Base-by-base conservation (phyloP, 2,113 vertebrate genomes). In the Toxotes chatareus region DNA sequence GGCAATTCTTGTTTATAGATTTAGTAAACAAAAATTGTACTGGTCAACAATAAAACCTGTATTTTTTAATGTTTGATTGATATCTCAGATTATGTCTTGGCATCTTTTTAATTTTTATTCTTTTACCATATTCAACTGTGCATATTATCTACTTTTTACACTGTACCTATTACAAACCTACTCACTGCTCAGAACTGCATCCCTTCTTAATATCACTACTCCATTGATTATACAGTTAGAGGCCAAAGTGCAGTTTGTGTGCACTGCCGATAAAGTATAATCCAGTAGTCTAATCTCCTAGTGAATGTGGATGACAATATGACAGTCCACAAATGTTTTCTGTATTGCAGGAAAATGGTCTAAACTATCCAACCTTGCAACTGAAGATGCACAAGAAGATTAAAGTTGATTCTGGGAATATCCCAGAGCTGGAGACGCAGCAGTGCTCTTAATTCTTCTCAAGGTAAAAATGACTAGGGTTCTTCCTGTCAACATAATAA, bases 321-420 rank as follows among this genome's bases (percentile, higher is more conserved):
- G 32, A 63, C 44, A 70, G 19, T 56, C 31, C 6, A 53, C 14
- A 8, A 56, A 56, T 8, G 23, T 56, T n/a, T 36, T n/a, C 46
- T 53, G 55, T 32, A 53, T n/a, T 72, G 27, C 49, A n/a, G 38
- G 12, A 23, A 64, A 67, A 44, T 27, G 1, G 44, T 47, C 46
- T 46, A 23, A 55, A 5, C 12, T 44, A 31, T 21, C 11, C 21
- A n/a, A 42, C 27, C 1, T 44, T 32, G 42, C 19, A 21, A 11
- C 65, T 71, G 36, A 72, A 77, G 19, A 31, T 42, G 27, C 51
- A 79, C 36, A 12, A n/a, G 36, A 73, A 62, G 13, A 47, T 34
- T 40, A 47, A 63, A 61, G 47, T 12, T 55, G 66, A 65, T 69
- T 74, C 31, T 57, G n/a, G 53, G 8, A 56, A 27, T 23, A 16